phyloP scores from a whole-genome alignment of 2,113 vertebrate species.

The Planiliza haematocheilus region DNA sequence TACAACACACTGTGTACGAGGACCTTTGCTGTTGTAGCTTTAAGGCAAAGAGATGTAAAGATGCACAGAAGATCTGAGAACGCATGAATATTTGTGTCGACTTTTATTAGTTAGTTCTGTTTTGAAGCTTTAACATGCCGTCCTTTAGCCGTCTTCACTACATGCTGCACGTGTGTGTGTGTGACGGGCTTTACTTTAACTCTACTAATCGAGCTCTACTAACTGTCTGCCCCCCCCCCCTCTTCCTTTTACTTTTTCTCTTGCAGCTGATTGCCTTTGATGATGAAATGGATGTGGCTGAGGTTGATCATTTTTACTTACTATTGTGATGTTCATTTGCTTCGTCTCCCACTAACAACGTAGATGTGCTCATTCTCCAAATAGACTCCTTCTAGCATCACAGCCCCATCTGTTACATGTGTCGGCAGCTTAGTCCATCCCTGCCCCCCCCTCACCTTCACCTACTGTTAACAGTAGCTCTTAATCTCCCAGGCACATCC shows the following conservation, averaged over 20 bases:
- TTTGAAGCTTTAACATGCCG: slow-evolving; percentile 15
- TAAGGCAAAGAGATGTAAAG: not conserved
- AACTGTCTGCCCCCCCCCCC: slow-evolving; percentile 69
- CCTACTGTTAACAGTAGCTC: slow-evolving; percentile 10
- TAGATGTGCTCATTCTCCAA: slow-evolving; percentile 56
- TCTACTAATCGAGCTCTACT: slow-evolving; percentile 70
- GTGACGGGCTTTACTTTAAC: slow-evolving; percentile 30
- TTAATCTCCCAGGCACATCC: slow-evolving; percentile 25
- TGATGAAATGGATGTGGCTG: slow-evolving; percentile 96
- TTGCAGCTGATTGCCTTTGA: slow-evolving; percentile 96
- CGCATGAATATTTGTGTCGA: too few relatives aligned
- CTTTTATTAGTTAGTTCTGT: not conserved
- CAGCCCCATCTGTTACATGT: slow-evolving; percentile 41
- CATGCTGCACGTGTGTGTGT: slow-evolving; percentile 10
- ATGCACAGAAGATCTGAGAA: not conserved
- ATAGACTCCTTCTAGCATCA: slow-evolving; percentile 38
- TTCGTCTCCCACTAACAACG: slow-evolving; percentile 59
- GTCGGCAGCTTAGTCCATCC: slow-evolving; percentile 52
- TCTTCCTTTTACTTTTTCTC: slow-evolving; percentile 83
- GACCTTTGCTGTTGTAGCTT: not conserved
- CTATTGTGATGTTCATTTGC: slow-evolving; percentile 65
- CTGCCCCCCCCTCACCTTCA: too few relatives aligned
- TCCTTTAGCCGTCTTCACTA: slow-evolving; percentile 9
- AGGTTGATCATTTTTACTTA: slow-evolving; percentile 91
- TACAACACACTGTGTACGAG: too few relatives aligned